Conservation (phyloP, 2,888 invertebrate species). For the Orthosia gothica region DNA sequence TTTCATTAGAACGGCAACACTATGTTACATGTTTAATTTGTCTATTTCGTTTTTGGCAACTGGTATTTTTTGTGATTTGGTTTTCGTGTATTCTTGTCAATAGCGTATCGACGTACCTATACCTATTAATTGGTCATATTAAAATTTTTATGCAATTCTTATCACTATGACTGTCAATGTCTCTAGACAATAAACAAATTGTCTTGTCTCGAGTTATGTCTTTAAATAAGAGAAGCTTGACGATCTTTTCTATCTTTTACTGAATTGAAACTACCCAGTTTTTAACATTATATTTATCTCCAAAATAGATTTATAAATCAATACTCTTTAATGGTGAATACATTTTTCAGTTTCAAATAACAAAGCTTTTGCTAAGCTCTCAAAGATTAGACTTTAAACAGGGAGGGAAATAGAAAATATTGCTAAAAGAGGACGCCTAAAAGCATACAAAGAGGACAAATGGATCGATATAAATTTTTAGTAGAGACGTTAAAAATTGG, state of each 20-base stretch:
- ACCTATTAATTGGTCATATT: too few species aligned
- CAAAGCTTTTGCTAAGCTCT: background rate
- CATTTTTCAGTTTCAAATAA: background rate
- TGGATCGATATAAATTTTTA: background rate
- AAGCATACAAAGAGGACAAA: background rate
- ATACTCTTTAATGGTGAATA: background rate
- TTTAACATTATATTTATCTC: background rate
- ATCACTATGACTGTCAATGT: background rate
- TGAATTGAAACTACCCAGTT: too few species aligned
- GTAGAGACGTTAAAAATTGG: background rate
- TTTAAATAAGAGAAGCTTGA: background rate
- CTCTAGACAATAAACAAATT: too few species aligned
- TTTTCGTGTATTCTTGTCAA: constrained; percentile 3
- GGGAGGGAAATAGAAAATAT: background rate
- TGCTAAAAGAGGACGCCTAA: background rate
- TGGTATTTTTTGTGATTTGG: constrained; percentile 8
- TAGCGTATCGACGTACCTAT: background rate
- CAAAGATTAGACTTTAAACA: background rate
- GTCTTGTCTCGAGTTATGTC: too few species aligned
- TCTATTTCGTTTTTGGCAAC: background rate
- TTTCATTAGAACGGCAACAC: constrained; percentile 44
- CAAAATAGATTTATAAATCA: background rate
- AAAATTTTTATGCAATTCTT: background rate
- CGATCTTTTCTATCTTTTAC: background rate
- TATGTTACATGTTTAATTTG: constrained; percentile 16